Percentiles rank a stretch among this genome's conserved stretches.
phyloP scores from a whole-genome alignment of 2,888 invertebrate species.

The Archaeoteleia sp. region DNA sequence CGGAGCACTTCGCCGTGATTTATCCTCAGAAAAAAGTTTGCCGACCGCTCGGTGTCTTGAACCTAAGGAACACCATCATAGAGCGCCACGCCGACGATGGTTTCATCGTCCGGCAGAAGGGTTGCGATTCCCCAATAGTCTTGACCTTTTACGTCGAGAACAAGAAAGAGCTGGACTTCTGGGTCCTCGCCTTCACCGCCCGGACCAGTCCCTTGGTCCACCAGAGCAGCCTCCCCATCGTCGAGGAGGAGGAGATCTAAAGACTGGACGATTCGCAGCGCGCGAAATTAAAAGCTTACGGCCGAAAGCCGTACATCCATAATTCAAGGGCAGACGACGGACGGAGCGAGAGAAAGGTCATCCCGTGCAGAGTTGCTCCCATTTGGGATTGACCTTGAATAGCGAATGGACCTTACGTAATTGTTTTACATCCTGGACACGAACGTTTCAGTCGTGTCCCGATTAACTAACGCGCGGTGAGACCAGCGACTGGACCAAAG shows the following conservation, averaged over 20 bases:
- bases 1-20: conserved; percentile 81
- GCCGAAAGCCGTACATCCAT: conserved; percentile 6
- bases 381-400: too few species aligned
- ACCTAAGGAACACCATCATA: conserved; percentile 79
- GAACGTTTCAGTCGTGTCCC: too few species aligned
- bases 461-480: too few species aligned
- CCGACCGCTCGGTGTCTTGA: conserved; percentile 79
- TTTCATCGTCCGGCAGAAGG: conserved; percentile 79
- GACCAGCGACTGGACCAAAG: too few species aligned
- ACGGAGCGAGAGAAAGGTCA: too few species aligned
- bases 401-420: too few species aligned
- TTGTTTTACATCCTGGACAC: too few species aligned
- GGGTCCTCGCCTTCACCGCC: conserved; percentile 79
- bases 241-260: conserved; percentile 79
- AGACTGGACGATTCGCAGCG: conserved; percentile 1
- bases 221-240: conserved; percentile 78
- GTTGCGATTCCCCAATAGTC: conserved; percentile 79
- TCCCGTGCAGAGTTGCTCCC: too few species aligned
- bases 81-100: conserved; percentile 77
- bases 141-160: conserved; percentile 79
- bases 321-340: too few species aligned
- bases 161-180: conserved; percentile 78
- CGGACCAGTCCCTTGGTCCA: conserved; percentile 76
- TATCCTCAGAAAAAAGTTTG: conserved; percentile 81
- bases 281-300: not conserved